These are phyloP conservation scores for Diabrotica virgifera DNA, from an alignment of 1,140 invertebrate genomes.

Conservation along the genomic window DNA sequence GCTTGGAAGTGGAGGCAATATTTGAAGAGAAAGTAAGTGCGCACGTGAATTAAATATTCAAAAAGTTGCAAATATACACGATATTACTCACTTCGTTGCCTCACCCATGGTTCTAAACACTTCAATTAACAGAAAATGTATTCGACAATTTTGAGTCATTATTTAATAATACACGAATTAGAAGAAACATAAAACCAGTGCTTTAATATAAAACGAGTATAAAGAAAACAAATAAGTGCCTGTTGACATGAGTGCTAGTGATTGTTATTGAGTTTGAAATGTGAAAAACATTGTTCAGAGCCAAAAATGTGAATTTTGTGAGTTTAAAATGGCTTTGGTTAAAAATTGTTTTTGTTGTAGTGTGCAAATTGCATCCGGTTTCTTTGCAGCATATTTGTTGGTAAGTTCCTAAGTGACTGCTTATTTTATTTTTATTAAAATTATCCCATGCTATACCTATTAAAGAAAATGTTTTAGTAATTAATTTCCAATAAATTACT, in stretches of 20 bases:
- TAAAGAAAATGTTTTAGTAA: too few species aligned
- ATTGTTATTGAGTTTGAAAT: neutral
- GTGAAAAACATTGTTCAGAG: conserved; percentile 13
- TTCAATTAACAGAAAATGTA: conserved; percentile 5
- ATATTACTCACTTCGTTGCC: conserved; percentile 38
- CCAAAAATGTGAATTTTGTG: conserved; percentile 21
- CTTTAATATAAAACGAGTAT: too few species aligned
- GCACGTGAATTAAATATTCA: conserved; percentile 45
- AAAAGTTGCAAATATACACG: conserved; percentile 38
- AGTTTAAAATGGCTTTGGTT: conserved; percentile 37
- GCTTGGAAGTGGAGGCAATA: conserved; percentile 8
- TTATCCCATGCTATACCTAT: too few species aligned
- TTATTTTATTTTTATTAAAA: neutral
- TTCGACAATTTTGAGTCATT: neutral
- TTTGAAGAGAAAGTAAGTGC: conserved; percentile 38
- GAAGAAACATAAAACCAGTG: too few species aligned
- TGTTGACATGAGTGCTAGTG: too few species aligned
- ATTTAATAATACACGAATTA: neutral
- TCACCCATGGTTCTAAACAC: conserved; percentile 29
- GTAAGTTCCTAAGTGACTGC: conserved; percentile 26
- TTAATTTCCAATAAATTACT: too few species aligned
- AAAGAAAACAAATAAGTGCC: too few species aligned
- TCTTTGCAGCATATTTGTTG: conserved; percentile 42
- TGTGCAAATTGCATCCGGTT: conserved; percentile 43
- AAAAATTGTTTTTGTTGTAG: conserved; percentile 44